Base-by-base conservation (phyloP, 2,113 vertebrate genomes). In the Sebastes fasciatus region DNA sequence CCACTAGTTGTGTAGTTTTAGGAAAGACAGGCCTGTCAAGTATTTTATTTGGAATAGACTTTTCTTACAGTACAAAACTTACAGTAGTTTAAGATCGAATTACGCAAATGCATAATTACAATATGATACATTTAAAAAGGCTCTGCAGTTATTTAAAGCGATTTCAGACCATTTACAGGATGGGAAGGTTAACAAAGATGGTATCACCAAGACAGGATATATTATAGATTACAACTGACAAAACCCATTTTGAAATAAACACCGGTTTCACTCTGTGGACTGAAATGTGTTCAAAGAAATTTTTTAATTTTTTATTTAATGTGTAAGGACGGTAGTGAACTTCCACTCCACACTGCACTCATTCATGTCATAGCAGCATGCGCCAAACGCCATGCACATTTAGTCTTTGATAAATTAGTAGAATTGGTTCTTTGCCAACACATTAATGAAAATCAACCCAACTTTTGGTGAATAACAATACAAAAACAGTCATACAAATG, bases 31-130 rank as follows among this genome's bases (percentile, higher is more conserved):
- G 94, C 95, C 94, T 96, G 95, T 96, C 94, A 95, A 85, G 93
- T 96, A 91, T 94, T 97, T 97, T 97, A 96, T 97, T 97, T 96
- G 93, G 94, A 96, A 95, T 95, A n/a, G n/a, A 96, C 94, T 93
- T 95, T 34, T 96, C 93, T 96, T 96, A 96, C 96, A 96, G 95
- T 97, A 97, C 96, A 97, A 97, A 97, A 97, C 95, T 96, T 96
- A 96, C 96, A 97, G 96, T 96, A 96, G 95, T 95, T 96, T 60
- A 80, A 96, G 96, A 95, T 96, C 88, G 86, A 95, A 85, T 96
- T 96, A 96, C 91, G 95, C 96, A 96, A 96, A 96, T 95, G 93
- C 96, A 95, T 95, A 91, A 92, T 96, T 96, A 96, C 95, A 96
- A 96, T 96, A 96, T 96, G 87, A 94, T 96, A 96, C 96, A 97